These are phyloP conservation scores for Steinernema carpocapsae DNA, from an alignment of 2,888 invertebrate genomes.

Conservation along the genomic window DNA sequence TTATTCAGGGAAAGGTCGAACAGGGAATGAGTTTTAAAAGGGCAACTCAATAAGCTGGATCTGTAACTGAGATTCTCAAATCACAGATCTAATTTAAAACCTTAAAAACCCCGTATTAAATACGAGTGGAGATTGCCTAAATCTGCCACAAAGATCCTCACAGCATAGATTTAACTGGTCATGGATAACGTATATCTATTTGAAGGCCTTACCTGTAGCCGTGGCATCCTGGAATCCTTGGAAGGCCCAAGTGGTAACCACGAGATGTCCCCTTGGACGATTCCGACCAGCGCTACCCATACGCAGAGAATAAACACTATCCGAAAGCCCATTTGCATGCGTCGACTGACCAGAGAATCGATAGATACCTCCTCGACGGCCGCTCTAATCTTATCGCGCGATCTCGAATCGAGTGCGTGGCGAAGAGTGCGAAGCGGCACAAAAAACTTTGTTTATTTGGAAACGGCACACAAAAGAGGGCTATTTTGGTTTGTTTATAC, in stretches of 20 bases:
- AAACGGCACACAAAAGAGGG: constrained; percentile 8
- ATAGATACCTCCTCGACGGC: background rate
- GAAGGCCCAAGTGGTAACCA: constrained; percentile 54
- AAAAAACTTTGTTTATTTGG: constrained; percentile 11
- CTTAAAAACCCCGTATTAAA: no score
- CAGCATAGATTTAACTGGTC: background rate
- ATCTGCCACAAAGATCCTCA: no score
- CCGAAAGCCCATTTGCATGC: constrained; percentile 1
- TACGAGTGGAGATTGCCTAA: no score
- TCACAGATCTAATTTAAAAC: no score
- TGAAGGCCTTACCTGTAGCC: constrained; percentile 23
- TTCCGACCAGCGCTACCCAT: constrained; percentile 10
- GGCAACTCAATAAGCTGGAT: constrained; percentile 21
- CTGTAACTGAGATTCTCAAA: no score
- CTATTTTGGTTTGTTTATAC: constrained; percentile 11
- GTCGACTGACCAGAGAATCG: background rate
- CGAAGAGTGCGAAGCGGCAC: background rate
- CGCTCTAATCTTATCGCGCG: background rate
- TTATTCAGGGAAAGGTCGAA: background rate
- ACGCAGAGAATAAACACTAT: background rate
- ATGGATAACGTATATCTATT: background rate
- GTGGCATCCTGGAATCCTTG: constrained; percentile 49
- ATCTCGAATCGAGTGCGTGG: background rate
- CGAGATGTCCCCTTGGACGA: constrained; percentile 41
- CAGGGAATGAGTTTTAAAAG: background rate